phyloP scores from a whole-genome alignment of 2,113 vertebrate genomes.

The Periophthalmodon schlosseri region DNA sequence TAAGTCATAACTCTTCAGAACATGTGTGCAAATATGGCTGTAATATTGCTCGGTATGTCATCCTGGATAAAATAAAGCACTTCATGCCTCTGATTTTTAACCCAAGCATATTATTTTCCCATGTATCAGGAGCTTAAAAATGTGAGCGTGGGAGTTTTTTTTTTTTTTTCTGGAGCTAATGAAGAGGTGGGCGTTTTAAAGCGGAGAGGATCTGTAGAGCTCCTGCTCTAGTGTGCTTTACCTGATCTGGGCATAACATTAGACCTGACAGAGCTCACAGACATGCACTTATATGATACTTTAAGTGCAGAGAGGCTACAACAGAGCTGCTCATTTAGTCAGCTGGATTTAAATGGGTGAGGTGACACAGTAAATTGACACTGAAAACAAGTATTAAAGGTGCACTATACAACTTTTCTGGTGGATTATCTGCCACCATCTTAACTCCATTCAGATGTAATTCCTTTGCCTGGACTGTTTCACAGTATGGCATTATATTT shows the following conservation, averaged over 20 bases:
- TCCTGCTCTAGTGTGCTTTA: slow-evolving; percentile 11
- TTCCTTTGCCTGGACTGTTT: too few relatives aligned
- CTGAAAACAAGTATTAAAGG: too few relatives aligned
- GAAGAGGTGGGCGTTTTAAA: slow-evolving; percentile 19
- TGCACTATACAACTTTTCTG: too few relatives aligned
- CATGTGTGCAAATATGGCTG: not conserved
- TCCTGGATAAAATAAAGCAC: not conserved
- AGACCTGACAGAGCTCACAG: slow-evolving; percentile 14
- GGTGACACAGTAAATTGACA: too few relatives aligned
- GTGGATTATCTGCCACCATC: too few relatives aligned
- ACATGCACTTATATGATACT: slow-evolving; percentile 9
- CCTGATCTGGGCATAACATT: slow-evolving; percentile 18
- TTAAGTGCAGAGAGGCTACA: not conserved
- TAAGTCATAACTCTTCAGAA: not conserved
- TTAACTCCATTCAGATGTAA: too few relatives aligned
- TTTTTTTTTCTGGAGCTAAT: slow-evolving; percentile 18
- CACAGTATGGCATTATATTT: too few relatives aligned
- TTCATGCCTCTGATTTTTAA: not conserved
- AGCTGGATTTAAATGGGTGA: not conserved
- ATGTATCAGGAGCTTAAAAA: not conserved
- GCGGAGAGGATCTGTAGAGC: slow-evolving; percentile 5
- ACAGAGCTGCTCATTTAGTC: slow-evolving; percentile 6
- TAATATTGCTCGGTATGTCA: not conserved
- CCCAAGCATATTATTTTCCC: not conserved
- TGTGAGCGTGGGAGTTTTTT: slow-evolving; percentile 7